These are phyloP conservation scores for Rousettus leschenaultii DNA, from an alignment of 2,113 vertebrate species.

Conservation along the genomic window DNA sequence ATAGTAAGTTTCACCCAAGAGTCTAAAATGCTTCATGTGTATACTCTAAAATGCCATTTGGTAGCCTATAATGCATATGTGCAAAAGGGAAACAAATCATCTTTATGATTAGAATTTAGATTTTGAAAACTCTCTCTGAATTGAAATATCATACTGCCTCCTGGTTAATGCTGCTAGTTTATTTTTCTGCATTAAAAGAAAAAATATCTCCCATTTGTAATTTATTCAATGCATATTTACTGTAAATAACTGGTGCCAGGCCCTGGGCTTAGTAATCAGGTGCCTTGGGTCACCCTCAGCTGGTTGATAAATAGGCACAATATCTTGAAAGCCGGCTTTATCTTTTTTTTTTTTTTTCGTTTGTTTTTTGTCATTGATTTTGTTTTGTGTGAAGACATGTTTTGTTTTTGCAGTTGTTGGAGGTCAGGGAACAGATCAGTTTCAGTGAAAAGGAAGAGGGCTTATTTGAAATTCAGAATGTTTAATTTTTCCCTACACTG, in stretches of 20 bases:
- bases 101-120: neutral
- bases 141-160: neutral
- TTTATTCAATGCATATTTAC: neutral
- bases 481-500: neutral
- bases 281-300: neutral
- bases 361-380: neutral
- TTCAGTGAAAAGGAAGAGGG: neutral
- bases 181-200: neutral
- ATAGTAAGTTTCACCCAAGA: neutral
- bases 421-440: neutral
- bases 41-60: neutral
- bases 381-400: neutral
- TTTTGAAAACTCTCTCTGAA: neutral
- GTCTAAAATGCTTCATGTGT: neutral
- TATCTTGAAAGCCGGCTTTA: neutral
- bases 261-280: neutral
- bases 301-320: neutral
- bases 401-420: neutral
- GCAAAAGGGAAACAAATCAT: neutral
- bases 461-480: neutral
- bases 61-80: neutral
- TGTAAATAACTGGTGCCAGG: neutral
- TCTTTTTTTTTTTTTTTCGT: neutral
- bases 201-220: neutral
- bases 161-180: neutral